phyloP scores from a whole-genome alignment of 2,888 invertebrate genomes.

The Anorthoa munda region DNA sequence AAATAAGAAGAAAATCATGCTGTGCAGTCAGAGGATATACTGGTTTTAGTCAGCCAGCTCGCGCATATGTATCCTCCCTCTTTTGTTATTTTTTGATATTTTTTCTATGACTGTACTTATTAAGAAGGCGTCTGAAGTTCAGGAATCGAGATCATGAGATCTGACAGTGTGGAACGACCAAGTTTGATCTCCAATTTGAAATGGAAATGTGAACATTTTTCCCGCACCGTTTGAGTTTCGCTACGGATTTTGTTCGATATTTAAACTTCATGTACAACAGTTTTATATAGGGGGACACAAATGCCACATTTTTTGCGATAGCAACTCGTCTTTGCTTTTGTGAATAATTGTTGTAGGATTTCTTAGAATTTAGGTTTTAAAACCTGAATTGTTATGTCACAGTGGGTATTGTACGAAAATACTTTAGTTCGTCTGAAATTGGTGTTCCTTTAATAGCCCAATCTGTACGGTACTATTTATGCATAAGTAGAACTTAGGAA shows the following conservation, averaged over 20 bases:
- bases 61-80: too few relatives aligned
- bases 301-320: neutral
- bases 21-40: too few relatives aligned
- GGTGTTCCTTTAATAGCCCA: neutral
- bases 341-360: neutral
- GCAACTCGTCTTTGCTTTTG: neutral
- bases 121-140: constrained; percentile 19
- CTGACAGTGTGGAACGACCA: constrained; percentile 8
- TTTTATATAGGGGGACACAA: too few relatives aligned
- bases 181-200: constrained; percentile 49
- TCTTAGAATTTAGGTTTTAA: neutral
- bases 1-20: too few relatives aligned
- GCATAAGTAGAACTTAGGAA: too few relatives aligned
- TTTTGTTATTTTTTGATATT: too few relatives aligned
- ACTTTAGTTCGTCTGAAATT: neutral
- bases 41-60: too few relatives aligned
- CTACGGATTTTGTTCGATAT: neutral
- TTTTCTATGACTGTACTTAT: neutral
- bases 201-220: constrained; percentile 47
- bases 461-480: too few relatives aligned
- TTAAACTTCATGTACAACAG: too few relatives aligned
- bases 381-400: neutral
- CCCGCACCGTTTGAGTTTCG: constrained; percentile 9
- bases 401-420: neutral
- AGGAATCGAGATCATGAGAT: constrained; percentile 25